Conservation (phyloP, 2,888 invertebrate species). For the Crioceris asparagi region DNA sequence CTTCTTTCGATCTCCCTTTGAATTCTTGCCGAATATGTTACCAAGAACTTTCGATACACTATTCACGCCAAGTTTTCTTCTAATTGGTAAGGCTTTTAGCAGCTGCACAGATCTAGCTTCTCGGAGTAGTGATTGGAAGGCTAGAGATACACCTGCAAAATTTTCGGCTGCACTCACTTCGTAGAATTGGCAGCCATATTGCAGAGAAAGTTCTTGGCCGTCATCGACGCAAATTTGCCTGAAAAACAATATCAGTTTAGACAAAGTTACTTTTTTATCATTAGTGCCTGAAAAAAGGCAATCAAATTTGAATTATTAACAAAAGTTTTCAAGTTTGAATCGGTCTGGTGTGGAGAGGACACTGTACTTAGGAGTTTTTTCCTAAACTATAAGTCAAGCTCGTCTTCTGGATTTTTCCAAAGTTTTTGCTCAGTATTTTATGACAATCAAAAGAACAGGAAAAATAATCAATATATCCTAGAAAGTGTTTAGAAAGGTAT, state of each 20-base stretch:
- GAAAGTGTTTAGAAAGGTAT: too few relatives aligned
- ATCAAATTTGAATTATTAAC: too few relatives aligned
- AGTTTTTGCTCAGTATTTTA: too few relatives aligned
- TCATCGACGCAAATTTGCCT: constrained; percentile 70
- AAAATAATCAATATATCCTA: too few relatives aligned
- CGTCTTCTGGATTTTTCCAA: too few relatives aligned
- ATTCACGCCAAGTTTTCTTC: constrained; percentile 64
- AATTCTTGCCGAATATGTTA: constrained; percentile 70
- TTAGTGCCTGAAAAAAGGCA: too few relatives aligned
- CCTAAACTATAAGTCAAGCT: too few relatives aligned
- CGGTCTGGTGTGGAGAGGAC: too few relatives aligned
- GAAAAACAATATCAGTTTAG: constrained; percentile 24
- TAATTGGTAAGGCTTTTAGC: constrained; percentile 54
- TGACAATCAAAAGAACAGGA: too few relatives aligned
- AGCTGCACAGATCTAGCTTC: constrained; percentile 70
- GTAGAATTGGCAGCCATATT: constrained; percentile 73
- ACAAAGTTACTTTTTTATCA: too few relatives aligned
- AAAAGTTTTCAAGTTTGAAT: too few relatives aligned
- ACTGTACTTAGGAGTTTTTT: too few relatives aligned
- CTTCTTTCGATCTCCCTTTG: constrained; percentile 65
- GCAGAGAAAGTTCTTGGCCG: constrained; percentile 66
- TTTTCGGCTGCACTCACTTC: constrained; percentile 79
- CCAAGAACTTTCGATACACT: constrained; percentile 70
- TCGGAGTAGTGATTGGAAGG: constrained; percentile 63
- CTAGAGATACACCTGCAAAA: constrained; percentile 68